Conservation (phyloP, 2,113 vertebrate genomes). For the Lipotes vexillifer region DNA sequence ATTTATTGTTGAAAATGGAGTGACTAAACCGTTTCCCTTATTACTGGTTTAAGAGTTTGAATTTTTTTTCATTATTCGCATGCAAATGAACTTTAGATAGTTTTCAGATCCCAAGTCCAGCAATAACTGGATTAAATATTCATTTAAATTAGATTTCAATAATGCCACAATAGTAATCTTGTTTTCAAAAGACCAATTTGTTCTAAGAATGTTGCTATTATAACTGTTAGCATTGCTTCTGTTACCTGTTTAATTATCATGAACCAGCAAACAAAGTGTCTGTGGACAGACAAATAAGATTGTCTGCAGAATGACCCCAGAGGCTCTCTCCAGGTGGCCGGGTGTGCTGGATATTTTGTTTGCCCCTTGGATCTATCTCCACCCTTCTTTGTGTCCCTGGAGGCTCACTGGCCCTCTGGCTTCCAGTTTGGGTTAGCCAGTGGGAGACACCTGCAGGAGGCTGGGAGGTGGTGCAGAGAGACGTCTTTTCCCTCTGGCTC, state of each 20-base stretch:
- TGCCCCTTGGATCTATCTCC: neutral
- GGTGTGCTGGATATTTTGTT: no score
- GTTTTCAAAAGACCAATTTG: neutral
- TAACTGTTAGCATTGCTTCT: neutral
- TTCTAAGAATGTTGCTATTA: neutral
- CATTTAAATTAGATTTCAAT: neutral
- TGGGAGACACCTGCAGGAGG: neutral
- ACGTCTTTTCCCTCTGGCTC: neutral
- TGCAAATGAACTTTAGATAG: neutral
- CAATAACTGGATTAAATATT: neutral
- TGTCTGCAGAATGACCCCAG: neutral
- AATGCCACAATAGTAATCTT: neutral
- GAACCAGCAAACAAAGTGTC: neutral
- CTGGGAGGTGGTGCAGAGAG: fast-evolving
- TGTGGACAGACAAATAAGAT: neutral
- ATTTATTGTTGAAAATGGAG: neutral
- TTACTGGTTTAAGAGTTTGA: neutral
- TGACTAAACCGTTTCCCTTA: neutral
- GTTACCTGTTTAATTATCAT: neutral
- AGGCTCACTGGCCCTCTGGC: neutral
- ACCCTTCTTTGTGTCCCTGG: neutral
- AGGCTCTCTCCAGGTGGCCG: neutral
- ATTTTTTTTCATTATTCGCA: neutral
- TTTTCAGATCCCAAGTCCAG: neutral
- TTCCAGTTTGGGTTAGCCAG: neutral